Evolutionary conservation across 1,140 invertebrate species (phyloP).

Genomic region (Bradynema listronoti): DNA sequence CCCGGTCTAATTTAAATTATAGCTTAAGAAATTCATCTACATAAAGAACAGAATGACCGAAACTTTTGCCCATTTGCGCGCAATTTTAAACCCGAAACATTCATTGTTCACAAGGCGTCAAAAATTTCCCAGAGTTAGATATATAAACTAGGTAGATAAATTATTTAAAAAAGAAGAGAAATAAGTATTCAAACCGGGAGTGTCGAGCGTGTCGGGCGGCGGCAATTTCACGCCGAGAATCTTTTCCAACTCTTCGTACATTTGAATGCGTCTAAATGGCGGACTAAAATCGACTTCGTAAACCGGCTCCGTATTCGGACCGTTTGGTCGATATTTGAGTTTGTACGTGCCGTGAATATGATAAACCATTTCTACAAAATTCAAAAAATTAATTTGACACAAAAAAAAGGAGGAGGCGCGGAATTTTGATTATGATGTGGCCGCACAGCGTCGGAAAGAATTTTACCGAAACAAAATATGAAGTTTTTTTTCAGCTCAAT

Average conservation of each 20-base stretch:
- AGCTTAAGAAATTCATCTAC: too few species aligned
- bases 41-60: too few species aligned
- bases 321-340: constrained; percentile 85
- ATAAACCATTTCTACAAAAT: constrained; percentile 67
- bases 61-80: too few species aligned
- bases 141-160: constrained; percentile 8
- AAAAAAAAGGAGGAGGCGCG: too few species aligned
- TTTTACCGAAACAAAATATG: too few species aligned
- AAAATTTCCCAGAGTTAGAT: constrained; percentile 11
- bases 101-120: too few species aligned
- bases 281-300: constrained; percentile 90
- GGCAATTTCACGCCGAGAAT: constrained; percentile 78
- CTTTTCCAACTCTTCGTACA: constrained; percentile 86
- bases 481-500: too few species aligned
- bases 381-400: constrained; percentile 12
- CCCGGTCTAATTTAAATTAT: too few species aligned
- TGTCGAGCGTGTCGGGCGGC: constrained; percentile 61
- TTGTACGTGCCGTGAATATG: constrained; percentile 67
- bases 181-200: constrained; percentile 54
- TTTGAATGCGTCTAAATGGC: constrained; percentile 77
- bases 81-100: too few species aligned
- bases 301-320: constrained; percentile 70
- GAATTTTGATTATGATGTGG: too few species aligned
- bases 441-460: too few species aligned
- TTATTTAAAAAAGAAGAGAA: constrained; percentile 18